phyloP scores from a whole-genome alignment of 2,888 invertebrate species.

The Megaustenia siamemsis region DNA sequence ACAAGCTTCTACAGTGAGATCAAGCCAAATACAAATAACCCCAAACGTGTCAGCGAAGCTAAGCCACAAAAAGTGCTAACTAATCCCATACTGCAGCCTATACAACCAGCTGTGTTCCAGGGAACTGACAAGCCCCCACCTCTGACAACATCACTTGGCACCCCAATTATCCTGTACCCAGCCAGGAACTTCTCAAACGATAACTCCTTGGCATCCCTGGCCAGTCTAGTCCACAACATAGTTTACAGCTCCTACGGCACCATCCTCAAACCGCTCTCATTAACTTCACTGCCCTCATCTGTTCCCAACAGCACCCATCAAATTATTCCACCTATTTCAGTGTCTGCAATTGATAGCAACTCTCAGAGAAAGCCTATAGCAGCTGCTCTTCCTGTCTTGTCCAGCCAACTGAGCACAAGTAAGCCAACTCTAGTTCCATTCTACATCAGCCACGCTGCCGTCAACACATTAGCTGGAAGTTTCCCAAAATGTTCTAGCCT shows the following conservation, averaged over 20 bases:
- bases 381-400: conserved; percentile 37
- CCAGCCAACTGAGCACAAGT: conserved; percentile 29
- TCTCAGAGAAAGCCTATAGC: conserved; percentile 16
- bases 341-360: not conserved
- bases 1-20: not conserved
- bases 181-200: conserved; percentile 36
- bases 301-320: not conserved
- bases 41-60: not conserved
- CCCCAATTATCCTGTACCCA: conserved; percentile 43
- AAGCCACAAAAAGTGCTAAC: not conserved
- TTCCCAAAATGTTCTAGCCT: not conserved
- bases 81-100: not conserved
- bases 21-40: not conserved
- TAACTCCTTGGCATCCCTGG: conserved; percentile 44
- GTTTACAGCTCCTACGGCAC: conserved; percentile 43
- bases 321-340: not conserved
- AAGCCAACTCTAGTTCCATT: conserved; percentile 34
- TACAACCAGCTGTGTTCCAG: conserved; percentile 24
- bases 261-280: conserved; percentile 31
- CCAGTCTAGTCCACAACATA: conserved; percentile 49
- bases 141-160: conserved; percentile 17
- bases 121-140: not conserved
- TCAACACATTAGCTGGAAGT: not conserved
- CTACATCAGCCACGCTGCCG: conserved; percentile 33
- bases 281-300: not conserved